Evolutionary conservation across 2,113 vertebrate species (phyloP).

Genomic region (Dinomys branickii): DNA sequence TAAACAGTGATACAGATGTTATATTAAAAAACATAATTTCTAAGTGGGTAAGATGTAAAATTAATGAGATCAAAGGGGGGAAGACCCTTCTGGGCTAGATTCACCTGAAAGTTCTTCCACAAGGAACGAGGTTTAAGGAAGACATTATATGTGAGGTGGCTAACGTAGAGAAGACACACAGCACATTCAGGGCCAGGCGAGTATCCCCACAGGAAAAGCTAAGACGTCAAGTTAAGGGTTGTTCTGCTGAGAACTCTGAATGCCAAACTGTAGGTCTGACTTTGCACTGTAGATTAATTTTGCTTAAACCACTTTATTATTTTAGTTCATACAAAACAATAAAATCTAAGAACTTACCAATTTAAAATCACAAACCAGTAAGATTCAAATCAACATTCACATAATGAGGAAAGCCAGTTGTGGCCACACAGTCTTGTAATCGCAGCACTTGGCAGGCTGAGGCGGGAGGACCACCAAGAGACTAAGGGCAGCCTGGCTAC

Average conservation of each 20-base stretch:
- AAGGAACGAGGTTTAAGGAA: background rate
- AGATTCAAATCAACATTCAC: background rate
- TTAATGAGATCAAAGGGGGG: background rate
- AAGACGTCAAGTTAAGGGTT: background rate
- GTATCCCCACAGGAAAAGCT: background rate
- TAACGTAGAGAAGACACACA: background rate
- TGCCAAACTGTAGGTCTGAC: background rate
- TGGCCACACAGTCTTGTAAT: background rate
- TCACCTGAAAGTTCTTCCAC: background rate
- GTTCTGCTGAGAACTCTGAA: background rate
- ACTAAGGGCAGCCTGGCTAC: background rate
- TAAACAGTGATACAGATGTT: background rate
- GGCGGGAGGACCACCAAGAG: background rate
- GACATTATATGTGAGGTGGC: background rate
- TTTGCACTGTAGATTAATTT: background rate
- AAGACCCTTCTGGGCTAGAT: background rate
- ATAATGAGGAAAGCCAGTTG: background rate
- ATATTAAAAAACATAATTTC: background rate
- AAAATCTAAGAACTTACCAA: background rate
- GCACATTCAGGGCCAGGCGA: accelerated
- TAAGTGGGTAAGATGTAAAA: background rate
- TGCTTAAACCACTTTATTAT: constrained; percentile 26
- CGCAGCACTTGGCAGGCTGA: background rate
- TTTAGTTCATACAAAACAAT: background rate
- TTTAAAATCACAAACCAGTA: background rate